These are phyloP conservation scores for Ptilorrhoa leucosticta DNA, from an alignment of 2,113 vertebrate genomes.

Conservation along the genomic window DNA sequence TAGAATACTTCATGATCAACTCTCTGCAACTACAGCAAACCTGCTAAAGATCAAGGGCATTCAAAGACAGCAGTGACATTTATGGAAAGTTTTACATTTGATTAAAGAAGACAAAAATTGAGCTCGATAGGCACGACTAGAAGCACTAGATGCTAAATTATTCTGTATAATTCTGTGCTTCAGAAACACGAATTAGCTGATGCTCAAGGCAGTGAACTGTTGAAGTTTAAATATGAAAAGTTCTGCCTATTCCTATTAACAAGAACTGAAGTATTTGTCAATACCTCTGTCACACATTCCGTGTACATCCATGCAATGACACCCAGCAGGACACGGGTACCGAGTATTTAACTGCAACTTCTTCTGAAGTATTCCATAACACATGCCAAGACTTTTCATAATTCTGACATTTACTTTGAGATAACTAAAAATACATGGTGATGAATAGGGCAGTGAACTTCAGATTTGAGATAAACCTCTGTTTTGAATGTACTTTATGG, in stretches of 20 bases:
- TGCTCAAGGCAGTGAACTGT: background rate
- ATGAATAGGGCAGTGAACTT: slow-evolving; percentile 10
- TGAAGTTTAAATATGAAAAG: slow-evolving; percentile 42
- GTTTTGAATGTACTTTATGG: background rate
- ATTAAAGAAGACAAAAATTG: slow-evolving; percentile 38
- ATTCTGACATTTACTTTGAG: slow-evolving; percentile 12
- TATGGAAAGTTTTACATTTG: slow-evolving; percentile 9
- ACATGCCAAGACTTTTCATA: background rate
- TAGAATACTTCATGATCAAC: background rate
- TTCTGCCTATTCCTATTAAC: slow-evolving; percentile 15
- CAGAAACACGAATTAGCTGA: slow-evolving; percentile 36
- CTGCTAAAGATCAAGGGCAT: background rate
- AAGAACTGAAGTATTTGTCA: background rate
- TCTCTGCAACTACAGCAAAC: background rate
- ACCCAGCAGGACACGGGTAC: background rate
- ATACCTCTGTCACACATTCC: background rate
- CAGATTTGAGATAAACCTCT: background rate
- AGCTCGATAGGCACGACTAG: background rate
- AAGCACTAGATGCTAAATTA: slow-evolving; percentile 37
- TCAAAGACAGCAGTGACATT: background rate
- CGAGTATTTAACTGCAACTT: slow-evolving; percentile 31
- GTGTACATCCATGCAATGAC: background rate
- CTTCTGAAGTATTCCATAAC: slow-evolving; percentile 25
- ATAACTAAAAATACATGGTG: slow-evolving; percentile 38
- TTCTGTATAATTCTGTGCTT: slow-evolving; percentile 8